A percentile compares a stretch with the other conserved stretches of the same genome.
phyloP scores from a whole-genome alignment of 1,140 invertebrate species.

The Hylyphantes graminicola region DNA sequence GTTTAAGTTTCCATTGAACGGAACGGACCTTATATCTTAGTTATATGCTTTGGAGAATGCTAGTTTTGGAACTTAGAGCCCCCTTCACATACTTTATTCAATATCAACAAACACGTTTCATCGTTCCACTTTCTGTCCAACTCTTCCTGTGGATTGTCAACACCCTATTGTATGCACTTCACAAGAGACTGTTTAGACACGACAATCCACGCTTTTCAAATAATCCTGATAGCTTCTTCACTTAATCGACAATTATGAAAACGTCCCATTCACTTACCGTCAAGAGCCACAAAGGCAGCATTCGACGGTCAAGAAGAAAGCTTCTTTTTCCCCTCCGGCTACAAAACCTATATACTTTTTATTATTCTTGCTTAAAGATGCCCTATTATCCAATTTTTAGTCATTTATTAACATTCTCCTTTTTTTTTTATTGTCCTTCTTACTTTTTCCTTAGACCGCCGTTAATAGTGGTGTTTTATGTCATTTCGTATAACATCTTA shows the following conservation, averaged over 20 bases:
- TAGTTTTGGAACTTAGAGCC: no score
- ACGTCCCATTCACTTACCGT: constrained; percentile 28
- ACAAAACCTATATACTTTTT: neutral
- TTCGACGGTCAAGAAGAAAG: constrained; percentile 11
- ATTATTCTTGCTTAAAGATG: constrained; percentile 31
- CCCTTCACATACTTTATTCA: no score
- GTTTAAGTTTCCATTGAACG: no score
- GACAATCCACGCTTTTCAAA: constrained; percentile 28
- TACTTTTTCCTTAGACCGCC: neutral
- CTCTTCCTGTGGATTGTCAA: no score
- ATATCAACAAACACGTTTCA: no score
- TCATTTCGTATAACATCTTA: constrained; percentile 59
- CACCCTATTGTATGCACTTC: neutral
- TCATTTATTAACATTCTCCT: constrained; percentile 47
- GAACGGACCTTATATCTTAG: no score
- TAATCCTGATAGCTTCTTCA: constrained; percentile 9
- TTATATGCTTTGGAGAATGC: no score
- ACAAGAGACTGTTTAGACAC: constrained; percentile 12
- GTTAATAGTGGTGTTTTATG: constrained; percentile 57
- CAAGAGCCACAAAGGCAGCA: constrained; percentile 10
- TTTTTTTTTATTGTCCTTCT: neutral
- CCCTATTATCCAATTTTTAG: constrained; percentile 53
- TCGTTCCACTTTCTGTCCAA: no score
- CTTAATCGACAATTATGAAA: constrained; percentile 32
- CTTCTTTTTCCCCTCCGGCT: neutral